A percentile compares a stretch with the other conserved stretches of the same genome.
Evolutionary conservation across 2,113 vertebrate genomes (phyloP).

Genomic region (Salminus brasiliensis): DNA sequence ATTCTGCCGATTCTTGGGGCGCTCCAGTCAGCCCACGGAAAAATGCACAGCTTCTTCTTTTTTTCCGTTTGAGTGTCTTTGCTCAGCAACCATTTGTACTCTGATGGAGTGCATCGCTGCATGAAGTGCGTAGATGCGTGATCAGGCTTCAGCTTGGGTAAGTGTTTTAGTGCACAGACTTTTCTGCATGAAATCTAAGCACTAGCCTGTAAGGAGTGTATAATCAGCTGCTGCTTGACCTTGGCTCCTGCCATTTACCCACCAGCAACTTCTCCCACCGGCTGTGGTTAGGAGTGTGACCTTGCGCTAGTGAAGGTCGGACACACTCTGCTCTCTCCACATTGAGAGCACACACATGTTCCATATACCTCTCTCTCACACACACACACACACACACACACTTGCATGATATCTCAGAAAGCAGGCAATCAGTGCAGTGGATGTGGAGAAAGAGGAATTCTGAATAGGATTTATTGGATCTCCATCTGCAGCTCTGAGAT

Average conservation of each 20-base stretch:
- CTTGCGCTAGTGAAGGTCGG: constrained; percentile 66
- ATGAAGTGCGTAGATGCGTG: constrained; percentile 63
- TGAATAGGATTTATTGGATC: background rate
- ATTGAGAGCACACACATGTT: constrained; percentile 30
- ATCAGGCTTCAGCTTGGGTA: constrained; percentile 41
- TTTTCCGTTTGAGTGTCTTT: background rate
- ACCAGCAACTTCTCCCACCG: constrained; percentile 65
- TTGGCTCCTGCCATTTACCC: constrained; percentile 75
- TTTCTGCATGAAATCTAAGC: constrained; percentile 32
- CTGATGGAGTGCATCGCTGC: background rate
- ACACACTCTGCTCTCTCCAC: constrained; percentile 44
- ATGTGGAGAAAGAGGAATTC: background rate
- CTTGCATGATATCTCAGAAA: background rate
- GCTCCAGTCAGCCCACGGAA: background rate
- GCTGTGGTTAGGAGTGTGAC: constrained; percentile 65
- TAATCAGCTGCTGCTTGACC: constrained; percentile 70
- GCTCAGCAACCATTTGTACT: background rate
- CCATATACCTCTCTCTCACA: too few species aligned
- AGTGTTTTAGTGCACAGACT: constrained; percentile 44
- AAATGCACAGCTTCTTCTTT: background rate
- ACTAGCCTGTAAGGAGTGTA: constrained; percentile 50
- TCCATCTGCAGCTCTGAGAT: background rate
- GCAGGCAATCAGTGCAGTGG: constrained; percentile 7
- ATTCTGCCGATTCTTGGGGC: background rate
- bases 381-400: constrained; percentile 19